Base-by-base conservation (phyloP, 2,888 invertebrate genomes). In the Trisateles emortualis region DNA sequence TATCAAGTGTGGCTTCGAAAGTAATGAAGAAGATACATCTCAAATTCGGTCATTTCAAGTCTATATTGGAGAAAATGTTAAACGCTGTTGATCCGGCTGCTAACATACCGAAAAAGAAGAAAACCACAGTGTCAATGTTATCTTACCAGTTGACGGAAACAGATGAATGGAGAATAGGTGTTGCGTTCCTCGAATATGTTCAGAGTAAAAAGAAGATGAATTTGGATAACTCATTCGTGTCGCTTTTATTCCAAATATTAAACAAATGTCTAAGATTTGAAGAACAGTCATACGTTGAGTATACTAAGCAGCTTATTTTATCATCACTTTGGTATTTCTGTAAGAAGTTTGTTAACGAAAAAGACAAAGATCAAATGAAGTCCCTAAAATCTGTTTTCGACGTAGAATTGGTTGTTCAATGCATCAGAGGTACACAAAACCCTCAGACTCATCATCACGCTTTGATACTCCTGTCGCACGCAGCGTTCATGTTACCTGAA, bases 401-500 rank as follows among this genome's bases (percentile, higher is more conserved):
- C 62, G 95, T 98, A 32, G 97, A 97, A 69, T 77, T 96, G 22
- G 94, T 98, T 1, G 97, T 99, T 0, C 96, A 97, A 70, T 98
- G 98, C 74, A 96, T 99, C 46, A 94, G 99, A 64, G 96, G 96
- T 1, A 98, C 98, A 0, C 96, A 96, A 76, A 98, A 98, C 86
- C 98, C 98, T 0, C 98, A 99, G 87, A 98, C 99, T 0, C 99
- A 99, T 78, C 97, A 99, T 74, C 98, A 98, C 74, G 98, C 99
- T 0, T 90, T 99, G 48, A 93, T 98, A 24, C 93, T 99, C 0
- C 92, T 99, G 1, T 95, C 97, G 0, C 94, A 96, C 52, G 95
- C 96, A 10, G 97, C 98, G 0, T 93, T 94, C 22, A 93, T 97
- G 76, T 93, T 96, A 52, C 98, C 98, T 0, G 95, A 96, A 55